Base-by-base conservation (phyloP, 1,140 invertebrate species). In the Gyrodactylus salaris region DNA sequence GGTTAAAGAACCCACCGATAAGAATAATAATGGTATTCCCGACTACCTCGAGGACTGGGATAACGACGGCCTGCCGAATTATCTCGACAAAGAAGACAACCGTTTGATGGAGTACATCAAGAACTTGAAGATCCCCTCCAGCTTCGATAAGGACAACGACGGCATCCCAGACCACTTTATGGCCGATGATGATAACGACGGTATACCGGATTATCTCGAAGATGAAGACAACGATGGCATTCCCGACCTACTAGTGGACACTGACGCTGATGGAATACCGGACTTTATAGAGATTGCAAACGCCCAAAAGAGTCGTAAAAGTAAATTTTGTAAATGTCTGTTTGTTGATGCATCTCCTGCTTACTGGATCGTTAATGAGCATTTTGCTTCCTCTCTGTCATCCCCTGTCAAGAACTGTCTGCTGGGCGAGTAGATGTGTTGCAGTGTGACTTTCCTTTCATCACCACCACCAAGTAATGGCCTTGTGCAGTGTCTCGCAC, bases 91-190 rank as follows among this genome's bases (percentile, higher is more conserved):
- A 2, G 75, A 80, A 75, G 77, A 77, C 20, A 78, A 80, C 76
- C 79, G 79, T 20, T 78, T 79, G 26, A 78, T 78, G n/a, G 79
- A 80, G 70, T 74, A 80, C 74, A 26, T 76, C 21, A 75, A 72
- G 23, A 68, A 68, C 2, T 77, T 0, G 34, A 75, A 1, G 70
- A 73, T 54, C 26, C 2, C 69, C 1, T 25, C 76, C 7, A 54
- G 7, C 7, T 54, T 54, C 74, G 76, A 75, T 27, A 77, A 78
- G 2, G 76, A 80, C 75, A 77, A 77, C 20, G 78, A 80, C 76
- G 79, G 79, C 20, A 79, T 79, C 27, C 78, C 78, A n/a, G 79
- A 80, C 72, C 71, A 79, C 74, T 27, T 76, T 22, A 75, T n/a
- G 25, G 1, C 19, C 20, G 71, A 72, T 68, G 7, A 19, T 19